These are phyloP conservation scores for Puma concolor DNA, from an alignment of 2,113 vertebrate species.

Conservation along the genomic window DNA sequence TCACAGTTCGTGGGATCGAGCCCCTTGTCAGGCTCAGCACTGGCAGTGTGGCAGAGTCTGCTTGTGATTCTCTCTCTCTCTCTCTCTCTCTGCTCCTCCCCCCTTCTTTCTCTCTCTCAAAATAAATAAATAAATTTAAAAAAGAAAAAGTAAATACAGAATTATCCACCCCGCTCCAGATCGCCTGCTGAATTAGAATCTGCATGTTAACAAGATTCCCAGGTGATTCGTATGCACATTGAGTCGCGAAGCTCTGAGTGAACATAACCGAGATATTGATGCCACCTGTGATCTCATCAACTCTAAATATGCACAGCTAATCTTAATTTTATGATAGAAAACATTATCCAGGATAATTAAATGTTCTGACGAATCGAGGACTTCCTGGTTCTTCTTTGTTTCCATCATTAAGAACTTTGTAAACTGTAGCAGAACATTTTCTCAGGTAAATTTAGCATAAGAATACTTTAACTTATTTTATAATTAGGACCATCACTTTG, in stretches of 20 bases:
- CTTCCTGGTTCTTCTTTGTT: slow-evolving; percentile 45
- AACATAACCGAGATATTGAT: background rate
- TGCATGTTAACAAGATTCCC: background rate
- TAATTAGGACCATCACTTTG: background rate
- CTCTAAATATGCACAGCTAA: slow-evolving; percentile 11
- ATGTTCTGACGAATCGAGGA: slow-evolving; percentile 31
- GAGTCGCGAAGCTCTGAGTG: background rate
- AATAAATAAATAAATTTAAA: too few species aligned
- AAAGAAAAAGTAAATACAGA: too few species aligned
- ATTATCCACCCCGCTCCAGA: background rate
- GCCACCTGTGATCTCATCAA: background rate
- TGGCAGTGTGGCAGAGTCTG: too few species aligned
- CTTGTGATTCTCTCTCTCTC: too few species aligned
- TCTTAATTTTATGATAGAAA: slow-evolving; percentile 47
- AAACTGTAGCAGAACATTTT: background rate
- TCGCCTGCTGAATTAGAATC: background rate
- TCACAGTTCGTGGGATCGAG: too few species aligned
- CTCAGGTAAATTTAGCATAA: background rate
- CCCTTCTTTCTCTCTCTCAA: too few species aligned
- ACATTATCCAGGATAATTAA: slow-evolving; percentile 45
- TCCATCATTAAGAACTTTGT: slow-evolving; percentile 37
- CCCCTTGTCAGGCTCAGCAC: too few species aligned
- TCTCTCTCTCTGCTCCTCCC: too few species aligned
- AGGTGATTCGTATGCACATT: background rate
- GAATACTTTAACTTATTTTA: background rate